Evolutionary conservation across 2,888 invertebrate species (phyloP).

Genomic region (Dichetophora obliterata): DNA sequence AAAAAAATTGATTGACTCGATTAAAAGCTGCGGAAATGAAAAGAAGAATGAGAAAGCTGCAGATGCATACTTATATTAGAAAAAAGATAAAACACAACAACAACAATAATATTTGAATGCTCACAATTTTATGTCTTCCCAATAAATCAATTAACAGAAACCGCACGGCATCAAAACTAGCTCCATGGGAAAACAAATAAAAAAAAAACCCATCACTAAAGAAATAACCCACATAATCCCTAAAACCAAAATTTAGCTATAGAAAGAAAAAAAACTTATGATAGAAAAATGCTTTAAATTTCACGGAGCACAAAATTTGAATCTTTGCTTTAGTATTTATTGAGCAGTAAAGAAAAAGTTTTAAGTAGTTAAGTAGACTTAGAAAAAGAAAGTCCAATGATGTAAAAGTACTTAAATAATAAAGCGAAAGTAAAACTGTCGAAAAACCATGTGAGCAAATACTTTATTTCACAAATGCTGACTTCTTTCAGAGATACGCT

Average conservation of each 20-base stretch:
- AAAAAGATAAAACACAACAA: slow-evolving; percentile 19
- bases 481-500: too few species aligned
- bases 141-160: slow-evolving; percentile 30
- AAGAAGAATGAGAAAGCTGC: background rate
- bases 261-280: background rate
- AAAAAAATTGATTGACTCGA: background rate
- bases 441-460: too few species aligned
- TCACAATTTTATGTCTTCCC: slow-evolving; percentile 52
- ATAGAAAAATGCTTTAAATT: background rate
- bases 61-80: slow-evolving; percentile 35
- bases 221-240: background rate
- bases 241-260: background rate
- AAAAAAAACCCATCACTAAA: slow-evolving; percentile 18
- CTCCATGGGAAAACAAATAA: background rate
- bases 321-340: too few species aligned
- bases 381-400: too few species aligned
- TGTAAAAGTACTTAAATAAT: too few species aligned
- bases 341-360: too few species aligned
- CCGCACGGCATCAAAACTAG: slow-evolving; percentile 16
- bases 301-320: background rate
- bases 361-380: too few species aligned
- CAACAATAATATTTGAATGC: slow-evolving; percentile 30
- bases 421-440: too few species aligned
- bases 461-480: too few species aligned
- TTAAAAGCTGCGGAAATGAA: background rate